Percentiles rank a stretch among this genome's conserved stretches.
These are phyloP conservation scores for Poeciliopsis infans DNA, from an alignment of 2,797 vertebrate genomes.

Conservation along the genomic window DNA sequence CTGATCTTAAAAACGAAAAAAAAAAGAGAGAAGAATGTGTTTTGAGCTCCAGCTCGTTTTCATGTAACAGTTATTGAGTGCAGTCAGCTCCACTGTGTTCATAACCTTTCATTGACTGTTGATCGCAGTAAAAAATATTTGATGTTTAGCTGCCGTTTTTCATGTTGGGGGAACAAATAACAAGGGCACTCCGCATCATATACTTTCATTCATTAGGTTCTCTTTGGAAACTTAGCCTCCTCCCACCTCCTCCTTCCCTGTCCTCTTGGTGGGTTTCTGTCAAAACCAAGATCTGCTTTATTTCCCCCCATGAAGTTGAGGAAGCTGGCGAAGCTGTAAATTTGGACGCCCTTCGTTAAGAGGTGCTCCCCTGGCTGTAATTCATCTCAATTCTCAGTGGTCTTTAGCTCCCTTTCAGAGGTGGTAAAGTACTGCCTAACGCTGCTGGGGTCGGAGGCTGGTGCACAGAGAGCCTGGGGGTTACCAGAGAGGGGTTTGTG, in stretches of 20 bases:
- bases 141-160: constrained; percentile 77
- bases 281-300: constrained; percentile 72
- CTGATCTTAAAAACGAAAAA: constrained; percentile 63
- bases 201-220: constrained; percentile 79
- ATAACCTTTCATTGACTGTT: constrained; percentile 80
- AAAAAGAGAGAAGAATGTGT: constrained; percentile 61
- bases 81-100: constrained; percentile 69
- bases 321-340: constrained; percentile 79
- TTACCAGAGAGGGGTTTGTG: constrained; percentile 65
- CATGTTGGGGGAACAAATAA: constrained; percentile 78
- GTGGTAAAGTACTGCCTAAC: constrained; percentile 77
- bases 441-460: constrained; percentile 45
- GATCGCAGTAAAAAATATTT: constrained; percentile 78
- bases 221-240: constrained; percentile 68
- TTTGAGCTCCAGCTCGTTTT: constrained; percentile 68
- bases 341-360: constrained; percentile 78
- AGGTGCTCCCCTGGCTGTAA: constrained; percentile 74
- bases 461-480: constrained; percentile 50
- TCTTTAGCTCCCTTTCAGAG: constrained; percentile 79
- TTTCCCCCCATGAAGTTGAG: constrained; percentile 76
- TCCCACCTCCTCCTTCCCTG: constrained; percentile 20
- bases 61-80: constrained; percentile 66
- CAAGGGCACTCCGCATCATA: constrained; percentile 79
- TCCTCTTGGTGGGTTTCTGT: constrained; percentile 59
- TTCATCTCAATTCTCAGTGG: constrained; percentile 80